Evolutionary conservation across 1,140 invertebrate genomes (phyloP).

Genomic region (Capitella teleta): DNA sequence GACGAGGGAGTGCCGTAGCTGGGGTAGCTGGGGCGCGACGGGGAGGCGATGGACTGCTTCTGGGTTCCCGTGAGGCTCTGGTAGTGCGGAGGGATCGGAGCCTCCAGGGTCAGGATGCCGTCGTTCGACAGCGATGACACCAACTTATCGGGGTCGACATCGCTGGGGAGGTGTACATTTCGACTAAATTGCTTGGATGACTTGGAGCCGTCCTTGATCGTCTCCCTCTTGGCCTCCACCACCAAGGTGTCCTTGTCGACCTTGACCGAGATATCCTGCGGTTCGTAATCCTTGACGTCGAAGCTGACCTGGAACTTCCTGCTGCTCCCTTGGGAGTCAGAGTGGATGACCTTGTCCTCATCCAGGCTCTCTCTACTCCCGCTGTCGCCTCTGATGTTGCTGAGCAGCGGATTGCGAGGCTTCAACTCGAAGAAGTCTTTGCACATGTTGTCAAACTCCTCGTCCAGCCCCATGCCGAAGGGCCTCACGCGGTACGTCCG

Average conservation of each 20-base stretch:
- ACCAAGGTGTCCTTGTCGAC: slow-evolving; percentile 15
- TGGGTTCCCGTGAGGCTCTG: neutral
- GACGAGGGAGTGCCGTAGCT: too few relatives aligned
- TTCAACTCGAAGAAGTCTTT: slow-evolving; percentile 5
- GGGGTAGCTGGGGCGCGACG: neutral
- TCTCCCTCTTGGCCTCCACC: slow-evolving; percentile 42
- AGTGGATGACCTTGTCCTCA: slow-evolving; percentile 10
- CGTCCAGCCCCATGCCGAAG: neutral
- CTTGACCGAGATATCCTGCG: slow-evolving; percentile 10
- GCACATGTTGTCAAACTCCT: neutral
- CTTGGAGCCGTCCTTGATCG: slow-evolving; percentile 32
- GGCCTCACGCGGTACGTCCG: neutral
- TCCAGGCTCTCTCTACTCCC: slow-evolving; percentile 11
- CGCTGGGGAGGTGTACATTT: slow-evolving; percentile 40
- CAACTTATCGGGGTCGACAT: slow-evolving; percentile 41
- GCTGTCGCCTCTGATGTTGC: neutral
- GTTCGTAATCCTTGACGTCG: slow-evolving; percentile 10
- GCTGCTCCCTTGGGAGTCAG: slow-evolving; percentile 9
- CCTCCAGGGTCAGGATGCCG: slow-evolving; percentile 41
- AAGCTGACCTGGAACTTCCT: slow-evolving; percentile 12
- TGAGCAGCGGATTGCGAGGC: neutral
- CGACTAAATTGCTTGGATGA: slow-evolving; percentile 43
- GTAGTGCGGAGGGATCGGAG: slow-evolving; percentile 28
- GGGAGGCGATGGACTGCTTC: neutral
- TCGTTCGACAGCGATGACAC: slow-evolving; percentile 39